Evolutionary conservation across 1,140 invertebrate species (phyloP), one percentile per base, ranked within the genome.

Genomic region (Agrilus planipennis): DNA sequence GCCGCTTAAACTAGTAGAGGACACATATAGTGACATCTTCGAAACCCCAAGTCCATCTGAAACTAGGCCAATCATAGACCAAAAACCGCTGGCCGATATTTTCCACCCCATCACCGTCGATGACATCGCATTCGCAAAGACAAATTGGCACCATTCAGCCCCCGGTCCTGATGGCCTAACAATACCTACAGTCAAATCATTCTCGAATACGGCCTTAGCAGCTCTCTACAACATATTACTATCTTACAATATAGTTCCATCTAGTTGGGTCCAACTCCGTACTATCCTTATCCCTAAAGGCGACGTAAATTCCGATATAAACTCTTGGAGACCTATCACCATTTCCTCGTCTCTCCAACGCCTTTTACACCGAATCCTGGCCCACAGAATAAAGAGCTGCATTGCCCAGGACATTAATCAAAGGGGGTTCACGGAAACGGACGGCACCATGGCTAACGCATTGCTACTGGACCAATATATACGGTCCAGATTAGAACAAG

Each of bases 261-360:
- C n/a, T n/a, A n/a, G n/a, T n/a, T n/a, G n/a, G n/a, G n/a, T n/a
- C n/a, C n/a, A n/a, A n/a, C n/a, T n/a, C n/a, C n/a, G n/a, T n/a
- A n/a, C n/a, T n/a, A n/a, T n/a, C n/a, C n/a, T n/a, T n/a, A n/a
- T n/a, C n/a, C n/a, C n/a, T n/a, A n/a, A n/a, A n/a, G n/a, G n/a
- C n/a, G n/a, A n/a, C n/a, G n/a, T n/a, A n/a, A n/a, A n/a, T n/a
- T n/a, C n/a, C n/a, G n/a, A n/a, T n/a, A n/a, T n/a, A n/a, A n/a
- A n/a, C n/a, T n/a, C 39, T 11, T 53, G 51, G 48, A 18, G 64
- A 14, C 63, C 64, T 7, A 65, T 68, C 1, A 60, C 61, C 14
- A 55, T 68, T 9, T 52, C 58, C 20, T 65, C 61, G 1, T 46
- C 62, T 3, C 31, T 62, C 0, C 45, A 57, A 3, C 37, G 61